Conservation (phyloP, 2,888 invertebrate species). For the Phengaris arion region DNA sequence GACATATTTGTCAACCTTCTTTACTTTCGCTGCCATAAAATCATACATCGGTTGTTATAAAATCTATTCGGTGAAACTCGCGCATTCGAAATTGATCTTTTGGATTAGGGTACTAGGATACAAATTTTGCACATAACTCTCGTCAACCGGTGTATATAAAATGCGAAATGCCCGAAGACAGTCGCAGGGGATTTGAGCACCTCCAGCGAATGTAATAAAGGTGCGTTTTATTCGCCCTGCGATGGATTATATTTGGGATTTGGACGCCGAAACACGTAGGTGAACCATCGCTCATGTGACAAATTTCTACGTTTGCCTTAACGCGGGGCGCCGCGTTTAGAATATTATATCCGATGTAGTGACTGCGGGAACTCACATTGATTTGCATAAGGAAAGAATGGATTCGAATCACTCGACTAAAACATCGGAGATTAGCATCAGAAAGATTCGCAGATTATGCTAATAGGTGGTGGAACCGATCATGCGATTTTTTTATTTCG, state of each 20-base stretch:
- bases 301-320: conserved; percentile 80
- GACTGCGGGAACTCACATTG: conserved; percentile 64
- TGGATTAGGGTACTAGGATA: conserved; percentile 69
- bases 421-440: conserved; percentile 38
- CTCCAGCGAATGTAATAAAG: conserved; percentile 77
- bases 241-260: conserved; percentile 76
- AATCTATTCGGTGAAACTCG: conserved; percentile 47
- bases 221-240: conserved; percentile 74
- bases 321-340: conserved; percentile 75
- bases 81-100: conserved; percentile 65
- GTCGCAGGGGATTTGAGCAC: conserved; percentile 71
- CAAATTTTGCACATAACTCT: conserved; percentile 69
- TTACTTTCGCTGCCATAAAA: conserved; percentile 76
- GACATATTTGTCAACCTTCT: conserved; percentile 79
- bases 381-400: conserved; percentile 66
- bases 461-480: conserved; percentile 34
- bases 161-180: conserved; percentile 65
- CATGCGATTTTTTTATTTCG: conserved; percentile 29
- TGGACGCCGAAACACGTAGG: conserved; percentile 76
- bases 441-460: conserved; percentile 34
- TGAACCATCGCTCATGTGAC: conserved; percentile 80
- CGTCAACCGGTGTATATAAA: conserved; percentile 62
- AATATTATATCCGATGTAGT: conserved; percentile 69
- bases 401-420: conserved; percentile 42
- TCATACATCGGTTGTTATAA: conserved; percentile 68